Evolutionary conservation across 2,888 invertebrate genomes (phyloP).

Genomic region (Eristalinus sepulchralis): DNA sequence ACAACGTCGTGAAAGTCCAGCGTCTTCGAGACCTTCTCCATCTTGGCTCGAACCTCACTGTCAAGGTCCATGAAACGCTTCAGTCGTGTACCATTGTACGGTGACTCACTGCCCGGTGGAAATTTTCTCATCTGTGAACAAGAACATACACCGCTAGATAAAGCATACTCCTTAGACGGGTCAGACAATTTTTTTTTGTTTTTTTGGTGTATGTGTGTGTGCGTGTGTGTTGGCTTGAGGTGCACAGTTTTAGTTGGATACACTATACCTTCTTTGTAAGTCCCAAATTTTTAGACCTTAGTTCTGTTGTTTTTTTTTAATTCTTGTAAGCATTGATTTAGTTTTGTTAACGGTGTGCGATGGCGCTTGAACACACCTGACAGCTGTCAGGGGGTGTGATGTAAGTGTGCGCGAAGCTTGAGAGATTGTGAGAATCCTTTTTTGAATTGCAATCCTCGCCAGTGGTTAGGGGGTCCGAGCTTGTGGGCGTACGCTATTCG

Average conservation of each 20-base stretch:
- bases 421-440: slow-evolving; percentile 1
- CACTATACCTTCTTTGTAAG: slow-evolving; percentile 61
- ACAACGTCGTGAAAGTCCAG: slow-evolving; percentile 66
- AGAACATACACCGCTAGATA: slow-evolving; percentile 52
- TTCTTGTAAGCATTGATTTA: slow-evolving; percentile 43
- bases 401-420: slow-evolving; percentile 39
- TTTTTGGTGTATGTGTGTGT: neutral
- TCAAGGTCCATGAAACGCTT: slow-evolving; percentile 82
- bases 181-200: neutral
- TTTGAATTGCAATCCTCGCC: slow-evolving; percentile 44
- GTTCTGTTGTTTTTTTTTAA: slow-evolving; percentile 13
- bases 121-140: slow-evolving; percentile 85
- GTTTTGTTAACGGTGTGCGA: slow-evolving; percentile 66
- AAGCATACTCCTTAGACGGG: slow-evolving; percentile 6
- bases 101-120: slow-evolving; percentile 85
- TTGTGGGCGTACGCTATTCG: neutral
- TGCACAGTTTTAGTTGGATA: slow-evolving; percentile 33
- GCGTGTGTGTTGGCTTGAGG: neutral
- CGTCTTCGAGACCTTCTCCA: slow-evolving; percentile 74
- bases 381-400: slow-evolving; percentile 27
- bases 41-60: slow-evolving; percentile 77
- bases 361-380: slow-evolving; percentile 27
- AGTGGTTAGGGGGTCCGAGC: slow-evolving; percentile 53
- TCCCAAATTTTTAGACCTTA: neutral
- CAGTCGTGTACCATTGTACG: slow-evolving; percentile 82